phyloP scores from a whole-genome alignment of 2,888 invertebrate genomes.

The Phymatocera aterrima region DNA sequence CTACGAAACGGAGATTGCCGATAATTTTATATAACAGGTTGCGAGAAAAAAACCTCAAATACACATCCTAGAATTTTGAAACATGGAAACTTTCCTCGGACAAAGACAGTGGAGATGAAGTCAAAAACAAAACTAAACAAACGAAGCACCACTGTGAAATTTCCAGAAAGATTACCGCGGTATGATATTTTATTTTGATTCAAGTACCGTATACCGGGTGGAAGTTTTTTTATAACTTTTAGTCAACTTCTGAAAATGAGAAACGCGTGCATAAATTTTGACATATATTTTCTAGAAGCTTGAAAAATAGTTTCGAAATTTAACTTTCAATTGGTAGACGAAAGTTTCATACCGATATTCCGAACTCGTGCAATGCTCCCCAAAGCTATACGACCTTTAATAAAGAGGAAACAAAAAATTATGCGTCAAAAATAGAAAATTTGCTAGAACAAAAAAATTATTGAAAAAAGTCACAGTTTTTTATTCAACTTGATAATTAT shows the following conservation, averaged over 20 bases:
- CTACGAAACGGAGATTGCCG: background rate
- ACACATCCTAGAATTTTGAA: constrained; percentile 9
- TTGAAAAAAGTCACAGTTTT: constrained; percentile 18
- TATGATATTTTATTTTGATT: too few relatives aligned
- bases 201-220: too few relatives aligned
- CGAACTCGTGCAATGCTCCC: too few relatives aligned
- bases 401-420: background rate
- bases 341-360: too few relatives aligned
- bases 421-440: background rate
- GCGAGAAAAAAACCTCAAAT: background rate
- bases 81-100: background rate
- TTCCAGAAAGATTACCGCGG: too few relatives aligned
- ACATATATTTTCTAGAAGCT: too few relatives aligned
- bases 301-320: too few relatives aligned
- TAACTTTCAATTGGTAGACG: too few relatives aligned
- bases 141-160: background rate
- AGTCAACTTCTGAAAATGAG: too few relatives aligned
- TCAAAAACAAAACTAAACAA: constrained; percentile 15
- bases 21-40: constrained; percentile 17
- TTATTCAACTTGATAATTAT: constrained; percentile 32
- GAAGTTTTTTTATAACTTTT: too few relatives aligned
- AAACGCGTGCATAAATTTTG: too few relatives aligned
- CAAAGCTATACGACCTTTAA: background rate
- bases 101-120: constrained; percentile 23
- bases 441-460: background rate